Conservation (phyloP, 2,797 vertebrate genomes). For the Apogon hyalosoma region DNA sequence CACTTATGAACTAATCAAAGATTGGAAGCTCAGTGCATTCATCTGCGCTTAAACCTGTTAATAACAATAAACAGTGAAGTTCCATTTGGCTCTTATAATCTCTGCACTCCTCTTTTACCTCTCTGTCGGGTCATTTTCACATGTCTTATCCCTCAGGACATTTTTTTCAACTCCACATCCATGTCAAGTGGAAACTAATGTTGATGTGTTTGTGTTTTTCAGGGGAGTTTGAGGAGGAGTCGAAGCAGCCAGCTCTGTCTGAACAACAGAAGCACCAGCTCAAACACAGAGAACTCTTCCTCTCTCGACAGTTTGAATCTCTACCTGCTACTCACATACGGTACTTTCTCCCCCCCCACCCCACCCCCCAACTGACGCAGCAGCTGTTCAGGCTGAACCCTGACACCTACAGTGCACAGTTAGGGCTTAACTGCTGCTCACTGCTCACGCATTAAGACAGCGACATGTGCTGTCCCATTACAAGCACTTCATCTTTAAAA, state of each 20-base stretch:
- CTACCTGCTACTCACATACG: slow-evolving; percentile 95
- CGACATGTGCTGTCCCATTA: background rate
- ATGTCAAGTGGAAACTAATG: accelerated
- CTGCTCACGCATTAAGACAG: background rate
- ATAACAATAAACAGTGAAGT: no score
- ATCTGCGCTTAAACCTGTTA: no score
- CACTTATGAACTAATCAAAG: no score
- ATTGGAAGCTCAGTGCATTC: no score
- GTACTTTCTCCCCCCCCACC: slow-evolving; percentile 65
- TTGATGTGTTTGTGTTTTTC: slow-evolving; percentile 21
- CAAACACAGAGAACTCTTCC: slow-evolving; percentile 94
- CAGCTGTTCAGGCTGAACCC: background rate
- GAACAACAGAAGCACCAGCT: slow-evolving; percentile 95
- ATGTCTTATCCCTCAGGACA: background rate
- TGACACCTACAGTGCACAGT: slow-evolving; percentile 2
- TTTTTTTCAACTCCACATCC: no score
- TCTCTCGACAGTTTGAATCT: slow-evolving; percentile 94
- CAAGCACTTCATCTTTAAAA: background rate
- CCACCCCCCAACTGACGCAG: background rate
- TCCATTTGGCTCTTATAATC: no score
- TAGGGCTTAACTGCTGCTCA: background rate
- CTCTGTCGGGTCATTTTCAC: background rate
- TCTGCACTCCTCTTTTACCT: no score
- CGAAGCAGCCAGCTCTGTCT: slow-evolving; percentile 90
- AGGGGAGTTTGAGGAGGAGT: slow-evolving; percentile 97